Conservation (phyloP, 64 coral and sea anemone species). For the Pocillopora verrucosa region DNA sequence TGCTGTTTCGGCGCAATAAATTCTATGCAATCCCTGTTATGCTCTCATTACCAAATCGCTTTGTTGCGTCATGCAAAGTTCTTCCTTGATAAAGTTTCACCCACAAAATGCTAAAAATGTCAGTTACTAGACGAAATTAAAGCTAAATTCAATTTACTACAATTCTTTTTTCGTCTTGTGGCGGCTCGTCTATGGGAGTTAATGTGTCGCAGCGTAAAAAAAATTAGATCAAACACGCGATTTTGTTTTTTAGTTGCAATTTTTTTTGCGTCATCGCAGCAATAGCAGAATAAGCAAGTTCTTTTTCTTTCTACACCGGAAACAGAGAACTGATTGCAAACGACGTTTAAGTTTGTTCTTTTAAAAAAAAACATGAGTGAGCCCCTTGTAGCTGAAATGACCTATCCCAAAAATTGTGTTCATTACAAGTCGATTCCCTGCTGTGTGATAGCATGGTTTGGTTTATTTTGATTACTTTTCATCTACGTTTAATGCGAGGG, state of each 20-base stretch:
- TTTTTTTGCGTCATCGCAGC: no score
- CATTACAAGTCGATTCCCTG: not conserved
- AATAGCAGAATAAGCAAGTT: not conserved
- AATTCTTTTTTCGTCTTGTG: no score
- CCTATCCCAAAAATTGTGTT: slow-evolving; percentile 1
- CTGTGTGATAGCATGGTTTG: not conserved
- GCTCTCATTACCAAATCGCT: no score
- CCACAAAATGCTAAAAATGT: not conserved
- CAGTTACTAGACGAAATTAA: not conserved
- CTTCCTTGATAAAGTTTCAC: not conserved
- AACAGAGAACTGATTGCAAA: slow-evolving; percentile 11
- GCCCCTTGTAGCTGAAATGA: not conserved
- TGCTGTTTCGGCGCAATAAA: no score
- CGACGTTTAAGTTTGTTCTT: not conserved
- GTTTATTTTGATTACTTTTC: not conserved
- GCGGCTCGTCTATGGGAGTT: no score
- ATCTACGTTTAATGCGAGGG: not conserved
- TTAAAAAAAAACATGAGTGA: not conserved
- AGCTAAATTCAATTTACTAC: not conserved
- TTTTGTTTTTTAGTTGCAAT: not conserved
- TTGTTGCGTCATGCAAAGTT: not conserved
- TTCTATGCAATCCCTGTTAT: no score
- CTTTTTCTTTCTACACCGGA: slow-evolving; percentile 14
- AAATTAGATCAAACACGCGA: no score
- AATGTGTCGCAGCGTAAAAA: no score